Conservation (phyloP, 1,140 invertebrate species). For the Cydia amplana region DNA sequence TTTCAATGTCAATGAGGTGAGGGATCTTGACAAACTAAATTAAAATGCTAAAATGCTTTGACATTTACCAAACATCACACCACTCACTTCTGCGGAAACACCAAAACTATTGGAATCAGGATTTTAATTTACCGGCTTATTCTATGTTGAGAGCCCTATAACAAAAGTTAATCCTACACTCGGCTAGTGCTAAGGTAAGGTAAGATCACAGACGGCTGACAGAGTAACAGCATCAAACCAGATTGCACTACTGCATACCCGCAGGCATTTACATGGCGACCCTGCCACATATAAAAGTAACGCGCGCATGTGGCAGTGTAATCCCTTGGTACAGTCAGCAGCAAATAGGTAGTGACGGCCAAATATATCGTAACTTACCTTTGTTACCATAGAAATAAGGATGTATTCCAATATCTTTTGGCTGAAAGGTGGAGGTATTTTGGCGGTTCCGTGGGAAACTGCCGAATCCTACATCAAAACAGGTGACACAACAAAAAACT, state of each 20-base stretch:
- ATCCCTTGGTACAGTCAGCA: neutral
- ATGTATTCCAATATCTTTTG: too few relatives aligned
- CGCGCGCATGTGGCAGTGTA: neutral
- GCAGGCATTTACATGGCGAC: neutral
- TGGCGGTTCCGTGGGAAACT: too few relatives aligned
- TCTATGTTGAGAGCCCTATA: conserved; percentile 1
- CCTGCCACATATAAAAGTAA: neutral
- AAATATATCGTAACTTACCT: too few relatives aligned
- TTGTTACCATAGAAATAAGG: too few relatives aligned
- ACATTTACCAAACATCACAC: neutral
- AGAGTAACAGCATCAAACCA: neutral
- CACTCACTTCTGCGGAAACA: neutral
- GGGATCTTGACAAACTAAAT: too few relatives aligned
- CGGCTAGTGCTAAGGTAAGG: conserved; percentile 17
- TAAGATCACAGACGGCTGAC: conserved; percentile 1
- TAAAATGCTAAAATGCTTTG: too few relatives aligned
- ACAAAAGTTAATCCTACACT: conserved; percentile 12
- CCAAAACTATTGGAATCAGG: neutral
- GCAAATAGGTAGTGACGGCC: too few relatives aligned
- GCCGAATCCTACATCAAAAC: too few relatives aligned
- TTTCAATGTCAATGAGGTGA: neutral
- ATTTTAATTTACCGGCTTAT: neutral
- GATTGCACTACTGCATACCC: neutral
- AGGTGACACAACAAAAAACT: too few relatives aligned
- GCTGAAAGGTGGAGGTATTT: too few relatives aligned